Evolutionary conservation across 2,113 vertebrate genomes (phyloP).

Genomic region (Cavia porcellus): DNA sequence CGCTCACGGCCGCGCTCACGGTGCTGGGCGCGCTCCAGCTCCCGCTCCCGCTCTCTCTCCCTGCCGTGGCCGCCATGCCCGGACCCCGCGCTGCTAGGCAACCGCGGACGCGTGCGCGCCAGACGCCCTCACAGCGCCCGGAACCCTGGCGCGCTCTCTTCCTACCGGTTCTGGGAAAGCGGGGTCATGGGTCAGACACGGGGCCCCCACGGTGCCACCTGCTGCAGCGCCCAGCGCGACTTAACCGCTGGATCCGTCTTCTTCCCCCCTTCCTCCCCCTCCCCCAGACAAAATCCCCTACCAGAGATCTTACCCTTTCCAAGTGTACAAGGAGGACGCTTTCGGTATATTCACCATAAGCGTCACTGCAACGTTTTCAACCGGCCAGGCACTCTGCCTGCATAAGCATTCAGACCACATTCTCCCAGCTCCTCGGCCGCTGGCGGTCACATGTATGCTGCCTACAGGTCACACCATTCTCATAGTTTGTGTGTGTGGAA

Average conservation of each 20-base stretch:
- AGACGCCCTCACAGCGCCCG: neutral
- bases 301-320: neutral
- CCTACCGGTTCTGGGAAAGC: neutral
- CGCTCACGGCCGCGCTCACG: conserved; percentile 82
- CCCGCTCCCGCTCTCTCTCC: no score
- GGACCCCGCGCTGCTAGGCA: conserved; percentile 44
- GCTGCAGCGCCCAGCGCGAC: no score
- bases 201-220: neutral
- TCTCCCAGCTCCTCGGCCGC: neutral
- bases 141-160: neutral
- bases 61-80: neutral
- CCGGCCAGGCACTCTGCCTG: neutral
- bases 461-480: neutral
- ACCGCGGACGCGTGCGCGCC: neutral
- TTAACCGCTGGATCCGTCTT: no score
- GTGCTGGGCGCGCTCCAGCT: neutral
- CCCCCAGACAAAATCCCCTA: neutral
- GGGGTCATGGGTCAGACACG: neutral
- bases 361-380: neutral
- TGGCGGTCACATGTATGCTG: neutral
- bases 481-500: neutral
- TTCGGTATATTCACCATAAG: neutral
- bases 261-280: no score
- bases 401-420: neutral
- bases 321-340: neutral